phyloP scores from a whole-genome alignment of 2,797 vertebrate genomes.

The Sebastes minor region DNA sequence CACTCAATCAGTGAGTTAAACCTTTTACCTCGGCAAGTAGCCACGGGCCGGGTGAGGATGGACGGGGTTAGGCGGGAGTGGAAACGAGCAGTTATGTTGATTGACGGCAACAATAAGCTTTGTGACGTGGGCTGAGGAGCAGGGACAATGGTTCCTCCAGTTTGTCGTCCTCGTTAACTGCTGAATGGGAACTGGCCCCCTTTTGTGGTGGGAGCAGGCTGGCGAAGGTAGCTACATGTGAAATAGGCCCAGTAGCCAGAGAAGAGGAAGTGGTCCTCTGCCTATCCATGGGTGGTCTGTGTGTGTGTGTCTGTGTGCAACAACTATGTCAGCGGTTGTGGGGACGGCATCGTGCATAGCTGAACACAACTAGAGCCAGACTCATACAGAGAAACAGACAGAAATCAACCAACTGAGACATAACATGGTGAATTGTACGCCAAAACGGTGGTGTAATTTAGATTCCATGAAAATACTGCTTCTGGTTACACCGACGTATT shows the following conservation, averaged over 20 bases:
- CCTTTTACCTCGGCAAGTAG: conserved; percentile 34
- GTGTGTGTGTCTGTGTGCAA: conserved; percentile 10
- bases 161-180: conserved; percentile 69
- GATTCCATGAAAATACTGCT: background rate
- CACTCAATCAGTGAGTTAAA: conserved; percentile 51
- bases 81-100: conserved; percentile 65
- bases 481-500: background rate
- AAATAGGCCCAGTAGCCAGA: conserved; percentile 38
- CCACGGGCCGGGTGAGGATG: conserved; percentile 38
- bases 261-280: conserved; percentile 53
- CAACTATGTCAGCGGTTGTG: conserved; percentile 30
- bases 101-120: conserved; percentile 68
- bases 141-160: conserved; percentile 62
- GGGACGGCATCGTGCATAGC: conserved; percentile 26
- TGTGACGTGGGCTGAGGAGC: conserved; percentile 62
- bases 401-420: background rate
- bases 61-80: conserved; percentile 42
- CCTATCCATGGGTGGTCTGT: conserved; percentile 78
- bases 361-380: conserved; percentile 34
- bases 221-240: conserved; percentile 55
- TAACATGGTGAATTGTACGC: background rate
- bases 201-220: conserved; percentile 62
- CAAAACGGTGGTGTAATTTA: background rate
- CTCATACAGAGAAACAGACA: conserved; percentile 1
- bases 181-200: conserved; percentile 69